phyloP scores from a whole-genome alignment of 2,113 vertebrate genomes.

The Actinemys pallida region DNA sequence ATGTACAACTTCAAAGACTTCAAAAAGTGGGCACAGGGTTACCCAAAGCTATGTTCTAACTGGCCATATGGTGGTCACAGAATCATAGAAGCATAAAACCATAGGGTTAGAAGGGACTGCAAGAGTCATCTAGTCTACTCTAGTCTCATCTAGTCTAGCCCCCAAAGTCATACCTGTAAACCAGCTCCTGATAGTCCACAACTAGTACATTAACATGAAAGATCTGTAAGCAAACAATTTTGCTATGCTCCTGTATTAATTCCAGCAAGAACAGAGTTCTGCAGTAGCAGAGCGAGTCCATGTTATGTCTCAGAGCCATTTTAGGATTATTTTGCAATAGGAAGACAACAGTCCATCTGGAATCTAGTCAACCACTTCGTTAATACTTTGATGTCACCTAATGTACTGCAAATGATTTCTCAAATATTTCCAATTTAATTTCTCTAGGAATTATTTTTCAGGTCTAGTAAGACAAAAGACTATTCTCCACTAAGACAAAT shows the following conservation, averaged over 20 bases:
- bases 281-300: background rate
- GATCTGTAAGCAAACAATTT: constrained; percentile 26
- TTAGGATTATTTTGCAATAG: background rate
- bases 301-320: constrained; percentile 6
- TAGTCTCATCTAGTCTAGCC: no score
- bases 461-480: no score
- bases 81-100: no score
- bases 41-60: background rate
- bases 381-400: background rate
- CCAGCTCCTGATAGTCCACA: background rate
- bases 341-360: constrained; percentile 2
- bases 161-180: no score
- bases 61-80: background rate
- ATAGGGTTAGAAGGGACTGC: no score
- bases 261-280: constrained; percentile 22
- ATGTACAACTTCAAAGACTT: background rate
- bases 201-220: background rate
- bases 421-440: background rate
- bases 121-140: no score
- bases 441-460: background rate
- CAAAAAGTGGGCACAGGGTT: background rate
- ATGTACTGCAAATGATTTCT: accelerated
- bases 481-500: no score
- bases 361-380: background rate
- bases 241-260: constrained; percentile 6